Conservation (phyloP, 1,140 invertebrate genomes). For the Temnothorax nylanderi region DNA sequence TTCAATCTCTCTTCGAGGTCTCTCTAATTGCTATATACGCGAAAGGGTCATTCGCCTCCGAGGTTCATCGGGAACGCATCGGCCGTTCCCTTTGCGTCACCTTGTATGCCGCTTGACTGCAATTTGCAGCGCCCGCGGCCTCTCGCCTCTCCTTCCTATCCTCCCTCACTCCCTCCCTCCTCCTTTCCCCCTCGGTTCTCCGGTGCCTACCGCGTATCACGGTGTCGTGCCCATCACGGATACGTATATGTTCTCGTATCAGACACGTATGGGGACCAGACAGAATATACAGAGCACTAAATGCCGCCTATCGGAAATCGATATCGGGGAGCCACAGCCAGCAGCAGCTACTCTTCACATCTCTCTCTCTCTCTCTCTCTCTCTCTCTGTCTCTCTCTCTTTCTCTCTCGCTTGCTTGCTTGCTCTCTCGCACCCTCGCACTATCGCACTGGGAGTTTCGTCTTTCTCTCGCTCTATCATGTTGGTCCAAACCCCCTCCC, state of each 20-base stretch:
- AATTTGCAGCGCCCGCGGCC: conserved; percentile 70
- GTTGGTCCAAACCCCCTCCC: not conserved
- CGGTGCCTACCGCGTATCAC: conserved; percentile 59
- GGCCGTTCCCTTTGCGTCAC: conserved; percentile 66
- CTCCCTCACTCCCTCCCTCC: conserved; percentile 22
- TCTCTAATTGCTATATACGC: conserved; percentile 28
- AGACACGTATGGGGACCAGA: conserved; percentile 81
- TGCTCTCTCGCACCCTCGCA: not conserved
- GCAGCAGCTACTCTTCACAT: conserved; percentile 80
- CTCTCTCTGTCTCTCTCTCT: not conserved
- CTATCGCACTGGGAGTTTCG: not conserved
- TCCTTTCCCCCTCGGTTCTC: conserved; percentile 15
- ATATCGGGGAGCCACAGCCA: conserved; percentile 82
- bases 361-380: conserved; percentile 62
- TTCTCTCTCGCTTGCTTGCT: not conserved
- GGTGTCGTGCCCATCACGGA: conserved; percentile 67
- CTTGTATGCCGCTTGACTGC: conserved; percentile 74
- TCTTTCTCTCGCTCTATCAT: not conserved
- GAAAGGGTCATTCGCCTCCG: conserved; percentile 63
- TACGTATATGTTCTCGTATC: conserved; percentile 78
- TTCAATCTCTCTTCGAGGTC: conserved; percentile 32
- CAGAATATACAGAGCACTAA: conserved; percentile 84
- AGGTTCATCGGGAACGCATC: conserved; percentile 60
- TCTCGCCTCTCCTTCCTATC: conserved; percentile 17
- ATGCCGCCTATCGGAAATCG: conserved; percentile 84